Evolutionary conservation across 2,888 invertebrate species (phyloP), one percentile per base, ranked within the genome.

Genomic region (Serrognathus titanus): DNA sequence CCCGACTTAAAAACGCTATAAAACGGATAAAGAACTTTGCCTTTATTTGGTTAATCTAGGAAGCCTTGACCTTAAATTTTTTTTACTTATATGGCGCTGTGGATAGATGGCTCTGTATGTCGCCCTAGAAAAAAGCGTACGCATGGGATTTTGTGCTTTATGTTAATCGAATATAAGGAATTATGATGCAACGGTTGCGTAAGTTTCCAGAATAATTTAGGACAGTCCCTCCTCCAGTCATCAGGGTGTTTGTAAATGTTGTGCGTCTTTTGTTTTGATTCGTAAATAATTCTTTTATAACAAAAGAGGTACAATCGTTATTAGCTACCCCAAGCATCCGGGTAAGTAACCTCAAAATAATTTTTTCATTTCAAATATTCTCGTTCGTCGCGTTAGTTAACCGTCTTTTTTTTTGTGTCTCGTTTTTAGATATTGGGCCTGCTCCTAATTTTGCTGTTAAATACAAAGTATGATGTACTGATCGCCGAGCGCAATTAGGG

Each of bases 381-480:
- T 12, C 12, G n/a, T 16, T 3, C 11, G 11, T 13, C 9, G 13
- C 16, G 20, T 38, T 38, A 9, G 38, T 38, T 12, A 49, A 49
- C 36, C 31, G 48, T 35, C 36, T 45, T 48, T 37, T 39, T 38
- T 16, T 31, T 11, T n/a, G n/a, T n/a, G n/a, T n/a, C n/a, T n/a
- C n/a, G 41, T 51, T 48, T 39, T 60, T 54, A 48, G 53, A 60
- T 60, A 59, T 45, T 50, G 60, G 66, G 63, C 66, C 64, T 57
- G 61, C 65, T 68, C 66, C 63, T 64, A 57, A 59, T 63, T 66
- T 63, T 63, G 53, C 58, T 63, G 65, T 61, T 62, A 55, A 54
- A 55, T 59, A 55, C 57, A 59, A 62, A 59, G 58, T 51, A 64
- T 64, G 64, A 60, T 52, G 56, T 55, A 60, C 58, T 63, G 59